Percentiles rank a stretch among this genome's conserved stretches.
Evolutionary conservation across 2,797 vertebrate genomes (phyloP).

Genomic region (Aphelocoma californica): DNA sequence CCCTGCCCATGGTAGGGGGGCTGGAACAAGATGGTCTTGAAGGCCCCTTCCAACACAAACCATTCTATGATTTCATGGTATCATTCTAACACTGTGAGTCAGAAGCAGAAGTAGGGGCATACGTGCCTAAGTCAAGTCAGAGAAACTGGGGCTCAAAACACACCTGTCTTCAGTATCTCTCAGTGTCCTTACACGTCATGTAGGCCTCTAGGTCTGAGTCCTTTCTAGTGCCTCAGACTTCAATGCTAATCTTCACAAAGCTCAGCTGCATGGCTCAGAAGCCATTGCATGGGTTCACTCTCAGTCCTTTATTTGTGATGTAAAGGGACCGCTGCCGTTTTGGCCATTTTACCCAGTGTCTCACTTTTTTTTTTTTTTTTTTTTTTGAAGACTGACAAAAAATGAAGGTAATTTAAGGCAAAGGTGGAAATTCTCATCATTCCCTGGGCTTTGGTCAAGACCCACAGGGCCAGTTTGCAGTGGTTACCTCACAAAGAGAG

Average conservation of each 20-base stretch:
- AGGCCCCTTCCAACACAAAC: background rate
- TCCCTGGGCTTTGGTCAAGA: background rate
- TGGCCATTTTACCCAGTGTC: background rate
- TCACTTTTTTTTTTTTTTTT: background rate
- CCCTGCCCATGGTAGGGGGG: rapidly evolving
- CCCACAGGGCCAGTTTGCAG: background rate
- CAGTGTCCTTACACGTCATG: background rate
- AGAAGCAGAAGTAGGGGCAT: background rate
- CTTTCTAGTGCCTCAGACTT: background rate
- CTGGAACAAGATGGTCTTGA: background rate
- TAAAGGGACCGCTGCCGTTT: background rate
- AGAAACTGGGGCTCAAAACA: background rate
- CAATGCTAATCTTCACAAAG: background rate
- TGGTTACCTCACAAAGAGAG: background rate
- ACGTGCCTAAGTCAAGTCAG: background rate
- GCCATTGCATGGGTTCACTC: background rate
- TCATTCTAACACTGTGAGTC: background rate
- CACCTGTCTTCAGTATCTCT: background rate
- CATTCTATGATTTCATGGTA: background rate
- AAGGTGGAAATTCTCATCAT: background rate
- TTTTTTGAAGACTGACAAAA: background rate
- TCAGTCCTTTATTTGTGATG: background rate
- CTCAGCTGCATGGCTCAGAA: background rate
- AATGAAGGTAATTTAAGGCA: background rate
- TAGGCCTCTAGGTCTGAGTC: background rate